Percentiles rank a stretch among this genome's conserved stretches.
Evolutionary conservation across 2,797 vertebrate genomes (phyloP).

Genomic region (Carduelis carduelis): DNA sequence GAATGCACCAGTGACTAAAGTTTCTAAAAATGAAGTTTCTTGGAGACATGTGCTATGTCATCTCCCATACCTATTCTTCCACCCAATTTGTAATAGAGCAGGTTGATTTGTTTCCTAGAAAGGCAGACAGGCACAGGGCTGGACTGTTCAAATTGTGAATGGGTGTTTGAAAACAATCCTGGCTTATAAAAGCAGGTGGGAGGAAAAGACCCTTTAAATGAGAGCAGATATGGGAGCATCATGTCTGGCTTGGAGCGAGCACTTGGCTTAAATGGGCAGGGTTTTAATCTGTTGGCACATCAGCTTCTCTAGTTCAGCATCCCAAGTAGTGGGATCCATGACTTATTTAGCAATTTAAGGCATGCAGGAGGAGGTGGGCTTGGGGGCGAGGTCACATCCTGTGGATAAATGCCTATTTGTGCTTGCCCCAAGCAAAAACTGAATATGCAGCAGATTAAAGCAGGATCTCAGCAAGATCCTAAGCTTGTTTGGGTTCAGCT

Average conservation of each 20-base stretch:
- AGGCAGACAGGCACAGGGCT: background rate
- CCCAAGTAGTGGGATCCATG: background rate
- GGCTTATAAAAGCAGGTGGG: background rate
- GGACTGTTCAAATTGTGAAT: background rate
- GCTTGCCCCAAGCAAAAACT: background rate
- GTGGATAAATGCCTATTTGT: background rate
- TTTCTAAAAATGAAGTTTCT: background rate
- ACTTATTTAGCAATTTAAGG: background rate
- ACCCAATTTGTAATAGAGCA: background rate
- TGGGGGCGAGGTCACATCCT: rapidly evolving
- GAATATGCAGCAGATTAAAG: background rate
- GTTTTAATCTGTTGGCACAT: background rate
- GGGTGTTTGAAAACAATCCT: background rate
- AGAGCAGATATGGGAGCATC: rapidly evolving
- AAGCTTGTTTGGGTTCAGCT: background rate
- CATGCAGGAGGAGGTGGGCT: background rate
- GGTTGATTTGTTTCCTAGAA: background rate
- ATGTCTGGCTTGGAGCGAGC: background rate
- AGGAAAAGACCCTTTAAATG: background rate
- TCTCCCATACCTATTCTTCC: background rate
- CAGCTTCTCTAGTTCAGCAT: background rate
- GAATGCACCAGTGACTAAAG: background rate
- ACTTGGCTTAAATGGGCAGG: background rate
- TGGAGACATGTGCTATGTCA: background rate
- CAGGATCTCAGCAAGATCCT: background rate